Percentiles rank a stretch among this genome's conserved stretches.
Evolutionary conservation across 2,888 invertebrate species (phyloP).

Genomic region (Cantharis rustica): DNA sequence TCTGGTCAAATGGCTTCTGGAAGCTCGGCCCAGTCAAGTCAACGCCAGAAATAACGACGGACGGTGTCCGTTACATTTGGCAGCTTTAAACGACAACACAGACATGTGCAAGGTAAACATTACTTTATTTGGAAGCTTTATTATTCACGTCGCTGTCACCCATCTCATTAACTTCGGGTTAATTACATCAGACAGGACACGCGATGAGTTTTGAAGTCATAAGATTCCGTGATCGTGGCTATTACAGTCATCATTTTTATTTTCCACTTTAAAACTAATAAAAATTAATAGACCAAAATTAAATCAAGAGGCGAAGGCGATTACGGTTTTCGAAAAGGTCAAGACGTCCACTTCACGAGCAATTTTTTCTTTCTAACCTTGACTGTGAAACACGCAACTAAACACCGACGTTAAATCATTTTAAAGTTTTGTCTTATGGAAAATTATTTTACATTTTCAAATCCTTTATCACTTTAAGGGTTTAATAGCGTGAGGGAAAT

Average conservation of each 20-base stretch:
- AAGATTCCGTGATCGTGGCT: not conserved
- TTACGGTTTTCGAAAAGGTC: not conserved
- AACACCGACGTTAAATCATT: constrained; percentile 7
- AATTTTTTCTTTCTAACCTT: constrained; percentile 1
- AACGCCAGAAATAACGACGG: constrained; percentile 93
- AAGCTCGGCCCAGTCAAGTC: constrained; percentile 80
- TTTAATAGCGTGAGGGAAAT: constrained; percentile 4
- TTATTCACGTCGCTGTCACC: not conserved
- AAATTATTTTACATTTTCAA: not conserved
- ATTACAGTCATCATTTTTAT: not conserved
- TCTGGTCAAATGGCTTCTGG: constrained; percentile 85
- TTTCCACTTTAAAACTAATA: not conserved
- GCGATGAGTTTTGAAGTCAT: not conserved
- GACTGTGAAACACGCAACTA: constrained; percentile 8
- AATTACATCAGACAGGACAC: not conserved
- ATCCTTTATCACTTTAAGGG: constrained; percentile 2
- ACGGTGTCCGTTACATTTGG: constrained; percentile 90
- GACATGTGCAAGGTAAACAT: constrained; percentile 82
- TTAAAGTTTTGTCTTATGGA: not conserved
- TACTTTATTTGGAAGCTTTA: not conserved
- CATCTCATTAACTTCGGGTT: not conserved
- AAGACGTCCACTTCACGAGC: not conserved
- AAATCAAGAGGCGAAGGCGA: not conserved
- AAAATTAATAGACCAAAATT: not conserved
- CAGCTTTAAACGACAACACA: constrained; percentile 90